Base-by-base conservation (phyloP, 2,888 invertebrate species). In the Tachina grossa region DNA sequence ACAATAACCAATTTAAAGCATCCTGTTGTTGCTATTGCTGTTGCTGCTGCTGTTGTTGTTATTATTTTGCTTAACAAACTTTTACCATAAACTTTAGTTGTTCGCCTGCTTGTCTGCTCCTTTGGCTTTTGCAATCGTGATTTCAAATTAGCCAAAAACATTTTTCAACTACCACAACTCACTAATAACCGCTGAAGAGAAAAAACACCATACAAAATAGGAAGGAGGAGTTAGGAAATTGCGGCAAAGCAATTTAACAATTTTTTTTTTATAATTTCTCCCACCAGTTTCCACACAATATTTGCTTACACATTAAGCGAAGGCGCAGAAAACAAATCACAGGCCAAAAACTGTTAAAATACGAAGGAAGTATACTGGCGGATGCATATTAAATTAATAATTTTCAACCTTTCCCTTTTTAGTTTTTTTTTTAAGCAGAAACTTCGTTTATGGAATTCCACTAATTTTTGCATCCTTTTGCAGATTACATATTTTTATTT, bases 331-430 rank as follows among this genome's bases (percentile, higher is more conserved):
- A 16, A 45, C n/a, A 59, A 16, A 53, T 19, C 69, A 41, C 55
- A 47, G 47, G 39, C 66, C 31, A 74, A 66, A 45, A 55, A 43
- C 77, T 74, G 53, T 66, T 79, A 75, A n/a, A n/a, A 57, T 66
- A 65, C 77, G 41, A 51, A 75, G 87, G 84, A 87, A 87, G 79
- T 85, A 13, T 69, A 78, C 85, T 66, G 79, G 83, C 81, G 84
- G 84, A 81, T 86, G 84, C 86, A 83, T 86, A 87, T 88, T 87
- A 88, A 87, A 87, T 88, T 88, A 86, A 87, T 87, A 88, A 88
- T 87, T 86, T 85, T 72, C 63, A 80, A 77, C 74, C 76, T 85
- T 75, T 86, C 75, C 66, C 80, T 69, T 53, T 72, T 63, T 53
- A 0, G 2, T 4, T 53, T 74, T 47, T 51, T 19, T 43, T 55